phyloP scores from a whole-genome alignment of 2,113 vertebrate genomes.

The Chiloscyllium plagiosum region DNA sequence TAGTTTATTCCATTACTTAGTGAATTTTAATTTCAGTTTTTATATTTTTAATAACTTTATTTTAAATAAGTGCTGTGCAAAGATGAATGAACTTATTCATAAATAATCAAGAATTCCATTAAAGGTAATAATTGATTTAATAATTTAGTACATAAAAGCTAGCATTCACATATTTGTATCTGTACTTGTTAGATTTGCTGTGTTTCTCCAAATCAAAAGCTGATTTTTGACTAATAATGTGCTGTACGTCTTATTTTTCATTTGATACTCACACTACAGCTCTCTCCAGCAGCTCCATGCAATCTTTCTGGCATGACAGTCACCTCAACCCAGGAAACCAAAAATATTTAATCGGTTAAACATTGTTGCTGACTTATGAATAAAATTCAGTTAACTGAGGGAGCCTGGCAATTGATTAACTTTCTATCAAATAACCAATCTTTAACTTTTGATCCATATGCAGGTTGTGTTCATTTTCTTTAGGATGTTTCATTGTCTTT shows the following conservation, averaged over 20 bases:
- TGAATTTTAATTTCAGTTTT: not conserved
- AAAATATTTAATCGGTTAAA: not conserved
- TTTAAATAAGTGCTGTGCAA: not conserved
- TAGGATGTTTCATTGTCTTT: not conserved
- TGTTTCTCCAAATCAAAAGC: not conserved
- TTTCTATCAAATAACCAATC: too few relatives aligned
- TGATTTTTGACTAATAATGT: not conserved
- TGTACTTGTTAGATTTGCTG: not conserved
- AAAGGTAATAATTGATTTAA: not conserved
- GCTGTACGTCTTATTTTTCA: not conserved
- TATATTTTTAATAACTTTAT: not conserved
- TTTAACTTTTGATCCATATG: not conserved
- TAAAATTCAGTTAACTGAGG: not conserved
- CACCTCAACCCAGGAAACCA: not conserved
- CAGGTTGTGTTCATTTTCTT: not conserved
- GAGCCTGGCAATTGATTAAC: not conserved
- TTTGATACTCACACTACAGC: not conserved
- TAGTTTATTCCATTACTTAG: not conserved
- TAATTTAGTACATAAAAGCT: not conserved
- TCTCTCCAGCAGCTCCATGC: not conserved
- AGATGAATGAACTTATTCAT: not conserved
- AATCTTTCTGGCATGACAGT: not conserved
- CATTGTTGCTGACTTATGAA: not conserved
- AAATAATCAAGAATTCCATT: not conserved
- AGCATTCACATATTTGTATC: not conserved